A percentile compares a stretch with the other conserved stretches of the same genome.
Evolutionary conservation across 2,888 invertebrate genomes (phyloP).

Genomic region (Rhingia campestris): DNA sequence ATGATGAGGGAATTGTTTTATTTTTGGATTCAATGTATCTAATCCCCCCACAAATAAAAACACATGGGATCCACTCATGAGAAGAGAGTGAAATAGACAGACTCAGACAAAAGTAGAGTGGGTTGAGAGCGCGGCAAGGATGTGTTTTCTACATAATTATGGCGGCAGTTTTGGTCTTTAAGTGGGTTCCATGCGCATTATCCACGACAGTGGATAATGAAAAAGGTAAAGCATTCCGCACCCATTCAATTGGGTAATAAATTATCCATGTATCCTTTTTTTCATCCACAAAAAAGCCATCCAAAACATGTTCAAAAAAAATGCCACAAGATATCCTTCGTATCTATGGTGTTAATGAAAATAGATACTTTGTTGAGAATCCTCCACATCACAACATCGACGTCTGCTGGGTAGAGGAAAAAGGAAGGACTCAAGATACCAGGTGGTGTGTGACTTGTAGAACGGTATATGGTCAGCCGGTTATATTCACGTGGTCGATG

Average conservation of each 20-base stretch:
- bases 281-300: neutral
- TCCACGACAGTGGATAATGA: constrained; percentile 52
- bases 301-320: neutral
- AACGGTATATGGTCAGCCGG: constrained; percentile 19
- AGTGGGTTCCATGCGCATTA: constrained; percentile 56
- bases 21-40: constrained; percentile 40
- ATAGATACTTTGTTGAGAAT: constrained; percentile 55
- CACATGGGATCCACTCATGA: constrained; percentile 61
- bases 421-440: constrained; percentile 25
- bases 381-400: constrained; percentile 8
- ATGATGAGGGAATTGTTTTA: constrained; percentile 31
- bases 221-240: constrained; percentile 29
- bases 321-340: constrained; percentile 23
- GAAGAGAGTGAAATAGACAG: constrained; percentile 6
- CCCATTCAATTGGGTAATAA: constrained; percentile 48
- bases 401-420: constrained; percentile 16
- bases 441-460: constrained; percentile 43
- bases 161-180: constrained; percentile 37
- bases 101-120: constrained; percentile 46
- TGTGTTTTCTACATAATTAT: constrained; percentile 46
- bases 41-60: constrained; percentile 1
- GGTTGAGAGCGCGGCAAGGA: constrained; percentile 14
- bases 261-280: constrained; percentile 50
- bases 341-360: constrained; percentile 55
- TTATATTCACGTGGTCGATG: constrained; percentile 56